These are phyloP conservation scores for Brenthis daphne DNA, from an alignment of 2,888 invertebrate genomes.

Conservation along the genomic window DNA sequence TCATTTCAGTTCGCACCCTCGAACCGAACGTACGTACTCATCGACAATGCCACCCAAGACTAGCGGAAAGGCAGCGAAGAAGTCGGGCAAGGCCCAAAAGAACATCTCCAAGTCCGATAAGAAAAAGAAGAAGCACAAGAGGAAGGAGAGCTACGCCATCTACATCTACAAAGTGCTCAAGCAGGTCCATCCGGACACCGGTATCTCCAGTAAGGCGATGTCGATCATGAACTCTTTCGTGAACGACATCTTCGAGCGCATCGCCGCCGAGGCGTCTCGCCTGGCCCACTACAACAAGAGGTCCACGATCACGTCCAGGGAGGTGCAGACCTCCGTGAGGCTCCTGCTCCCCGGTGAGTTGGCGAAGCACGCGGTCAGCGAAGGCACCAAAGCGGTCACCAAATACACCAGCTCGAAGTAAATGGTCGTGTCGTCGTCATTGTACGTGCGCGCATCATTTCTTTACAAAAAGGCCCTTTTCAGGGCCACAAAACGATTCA, in stretches of 20 bases:
- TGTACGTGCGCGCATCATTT: constrained; percentile 86
- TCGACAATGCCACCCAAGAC: constrained; percentile 55
- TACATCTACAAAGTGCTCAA: constrained; percentile 86
- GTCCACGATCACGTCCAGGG: constrained; percentile 85
- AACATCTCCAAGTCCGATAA: constrained; percentile 82
- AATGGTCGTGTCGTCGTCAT: constrained; percentile 85
- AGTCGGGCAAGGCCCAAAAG: constrained; percentile 82
- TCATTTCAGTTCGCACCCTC: no score
- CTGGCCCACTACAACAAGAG: constrained; percentile 85
- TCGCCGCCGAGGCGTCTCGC: constrained; percentile 84
- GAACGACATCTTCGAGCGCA: constrained; percentile 87
- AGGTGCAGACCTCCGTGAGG: constrained; percentile 86
- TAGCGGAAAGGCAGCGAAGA: constrained; percentile 70
- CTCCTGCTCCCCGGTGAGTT: constrained; percentile 86
- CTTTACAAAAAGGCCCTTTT: no score
- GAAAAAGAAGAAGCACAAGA: constrained; percentile 80
- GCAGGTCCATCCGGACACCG: constrained; percentile 85
- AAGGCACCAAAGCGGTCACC: constrained; percentile 85
- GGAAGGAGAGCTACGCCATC: constrained; percentile 82
- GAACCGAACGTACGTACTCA: no score
- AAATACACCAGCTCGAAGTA: constrained; percentile 78
- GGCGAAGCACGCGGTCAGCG: constrained; percentile 86
- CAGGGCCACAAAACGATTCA: no score
- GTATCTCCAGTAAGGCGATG: constrained; percentile 81
- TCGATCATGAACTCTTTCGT: constrained; percentile 87